Evolutionary conservation across 2,888 invertebrate genomes (phyloP).

Genomic region (Leptarthrus brevirostris): DNA sequence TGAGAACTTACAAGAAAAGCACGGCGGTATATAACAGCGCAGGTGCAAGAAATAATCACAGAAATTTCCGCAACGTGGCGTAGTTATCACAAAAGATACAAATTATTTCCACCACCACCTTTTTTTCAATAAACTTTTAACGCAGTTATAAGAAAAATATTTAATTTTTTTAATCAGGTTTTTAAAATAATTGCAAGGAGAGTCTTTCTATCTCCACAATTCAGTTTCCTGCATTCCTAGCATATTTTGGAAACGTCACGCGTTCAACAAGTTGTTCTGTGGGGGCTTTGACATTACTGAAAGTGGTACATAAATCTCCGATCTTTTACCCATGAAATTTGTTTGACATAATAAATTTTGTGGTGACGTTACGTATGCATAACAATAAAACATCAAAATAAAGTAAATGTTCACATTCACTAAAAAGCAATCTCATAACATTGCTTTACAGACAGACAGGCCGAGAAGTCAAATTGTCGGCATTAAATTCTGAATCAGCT

Average conservation of each 20-base stretch:
- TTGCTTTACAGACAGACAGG: neutral
- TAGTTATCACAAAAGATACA: neutral
- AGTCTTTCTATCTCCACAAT: no score
- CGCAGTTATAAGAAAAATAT: no score
- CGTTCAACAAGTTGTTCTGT: neutral
- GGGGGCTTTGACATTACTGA: neutral
- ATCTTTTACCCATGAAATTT: neutral
- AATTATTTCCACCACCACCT: neutral
- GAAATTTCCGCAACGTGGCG: slow-evolving; percentile 33
- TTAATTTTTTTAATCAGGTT: no score
- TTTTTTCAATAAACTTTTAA: no score
- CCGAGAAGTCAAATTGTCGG: no score
- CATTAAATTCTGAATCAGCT: no score
- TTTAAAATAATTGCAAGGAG: neutral
- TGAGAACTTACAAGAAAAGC: neutral
- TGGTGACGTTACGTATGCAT: neutral
- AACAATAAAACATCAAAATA: neutral
- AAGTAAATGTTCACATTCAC: neutral
- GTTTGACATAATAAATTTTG: neutral
- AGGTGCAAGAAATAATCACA: slow-evolving; percentile 26
- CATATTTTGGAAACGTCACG: neutral
- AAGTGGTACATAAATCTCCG: neutral
- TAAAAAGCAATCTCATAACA: neutral
- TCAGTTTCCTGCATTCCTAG: neutral
- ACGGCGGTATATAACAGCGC: neutral